Evolutionary conservation across 2,113 vertebrate species (phyloP), one percentile per base, ranked within the genome.

Genomic region (Hassar affinis): DNA sequence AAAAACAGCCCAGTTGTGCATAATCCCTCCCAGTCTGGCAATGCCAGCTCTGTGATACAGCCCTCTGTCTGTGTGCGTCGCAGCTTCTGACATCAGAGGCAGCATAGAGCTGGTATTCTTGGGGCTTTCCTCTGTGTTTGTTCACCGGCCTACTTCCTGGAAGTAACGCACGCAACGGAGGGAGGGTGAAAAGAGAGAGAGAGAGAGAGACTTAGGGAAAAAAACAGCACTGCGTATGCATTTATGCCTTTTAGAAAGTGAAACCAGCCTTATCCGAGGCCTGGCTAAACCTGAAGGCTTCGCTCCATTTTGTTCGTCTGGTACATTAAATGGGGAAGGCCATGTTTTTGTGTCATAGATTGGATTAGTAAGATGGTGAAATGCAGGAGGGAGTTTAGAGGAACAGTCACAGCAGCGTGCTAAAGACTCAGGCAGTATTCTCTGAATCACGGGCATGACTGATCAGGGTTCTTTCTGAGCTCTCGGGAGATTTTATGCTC

Each of bases 71-170:
- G 35, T 82, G 80, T 52, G 79, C 35, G 82, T 79, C 72, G 64
- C 56, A 49, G 79, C 54, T 71, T 76, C 71, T 89, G 75, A 90
- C 85, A 86, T 61, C 35, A 84, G 83, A 17, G 82, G 77, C 84
- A 78, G n/a, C 66, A 84, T 80, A 84, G 90, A 72, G 88, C 90
- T 91, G 93, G 94, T 91, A 92, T 93, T 94, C 91, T 93, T 86
- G 94, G 94, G 94, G 91, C 91, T 95, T 94, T 94, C 94, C 94
- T 95, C 74, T 2, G 20, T 85, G 85, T 82, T 88, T 90, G 79
- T 88, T 87, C 80, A 82, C 80, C 84, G 83, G 86, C 20, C 86
- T 85, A 90, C 92, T 94, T 94, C 92, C 94, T 91, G 94, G 94
- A 94, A 95, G 93, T 93, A 91, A 91, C 86, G 88, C 71, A 84